Percentiles rank a stretch among this genome's conserved stretches.
phyloP scores from a whole-genome alignment of 2,888 invertebrate genomes.

The Antheraea assamensis region DNA sequence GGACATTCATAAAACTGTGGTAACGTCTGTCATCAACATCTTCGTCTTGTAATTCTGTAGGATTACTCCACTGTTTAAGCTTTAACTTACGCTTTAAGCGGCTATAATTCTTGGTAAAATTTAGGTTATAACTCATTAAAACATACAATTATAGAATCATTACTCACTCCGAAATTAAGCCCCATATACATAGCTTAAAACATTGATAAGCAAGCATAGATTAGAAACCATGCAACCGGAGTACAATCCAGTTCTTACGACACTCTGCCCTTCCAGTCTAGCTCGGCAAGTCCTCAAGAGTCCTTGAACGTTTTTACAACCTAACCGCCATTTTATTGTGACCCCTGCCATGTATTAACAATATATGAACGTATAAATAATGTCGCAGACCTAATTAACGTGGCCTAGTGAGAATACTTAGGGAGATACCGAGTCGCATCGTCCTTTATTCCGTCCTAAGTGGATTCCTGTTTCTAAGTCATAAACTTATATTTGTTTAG shows the following conservation, averaged over 20 bases:
- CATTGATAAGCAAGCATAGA: background rate
- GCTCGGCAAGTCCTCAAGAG: constrained; percentile 66
- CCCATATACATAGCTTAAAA: background rate
- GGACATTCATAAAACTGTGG: too few species aligned
- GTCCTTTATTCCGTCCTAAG: constrained; percentile 43
- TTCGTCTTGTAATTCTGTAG: too few species aligned
- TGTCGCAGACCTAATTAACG: constrained; percentile 1
- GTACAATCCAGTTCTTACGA: constrained; percentile 65
- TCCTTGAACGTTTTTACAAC: constrained; percentile 67
- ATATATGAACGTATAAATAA: background rate
- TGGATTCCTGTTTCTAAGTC: constrained; percentile 46
- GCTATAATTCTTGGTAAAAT: background rate
- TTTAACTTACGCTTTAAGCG: background rate
- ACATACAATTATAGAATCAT: background rate
- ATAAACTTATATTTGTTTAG: constrained; percentile 20
- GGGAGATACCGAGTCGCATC: constrained; percentile 32
- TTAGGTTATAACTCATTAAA: background rate
- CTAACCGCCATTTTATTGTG: constrained; percentile 49
- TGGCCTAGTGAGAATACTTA: constrained; percentile 39
- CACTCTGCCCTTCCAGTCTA: constrained; percentile 74
- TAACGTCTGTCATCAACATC: too few species aligned
- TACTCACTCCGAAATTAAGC: background rate
- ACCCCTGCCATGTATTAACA: constrained; percentile 34
- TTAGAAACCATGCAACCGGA: constrained; percentile 24
- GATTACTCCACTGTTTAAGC: too few species aligned